These are phyloP conservation scores for Dasypolia templi DNA, from an alignment of 2,888 invertebrate genomes.

Conservation along the genomic window DNA sequence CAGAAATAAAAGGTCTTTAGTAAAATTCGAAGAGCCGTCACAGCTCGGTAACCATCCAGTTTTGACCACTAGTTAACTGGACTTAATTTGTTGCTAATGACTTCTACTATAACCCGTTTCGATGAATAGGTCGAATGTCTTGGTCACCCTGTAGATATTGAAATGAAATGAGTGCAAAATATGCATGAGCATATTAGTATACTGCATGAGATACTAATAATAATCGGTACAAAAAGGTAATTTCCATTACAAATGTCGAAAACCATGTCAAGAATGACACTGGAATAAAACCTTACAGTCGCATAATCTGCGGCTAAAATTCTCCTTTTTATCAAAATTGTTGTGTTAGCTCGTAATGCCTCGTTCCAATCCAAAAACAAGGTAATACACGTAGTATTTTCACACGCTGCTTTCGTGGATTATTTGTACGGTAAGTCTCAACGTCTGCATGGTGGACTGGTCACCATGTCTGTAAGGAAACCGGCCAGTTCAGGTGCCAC, in stretches of 20 bases:
- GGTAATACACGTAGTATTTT: constrained; percentile 58
- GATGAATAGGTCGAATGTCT: too few species aligned
- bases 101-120: too few species aligned
- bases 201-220: constrained; percentile 1
- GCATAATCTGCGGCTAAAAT: background rate
- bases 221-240: background rate
- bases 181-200: constrained; percentile 5
- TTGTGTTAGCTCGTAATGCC: constrained; percentile 17
- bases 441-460: constrained; percentile 79
- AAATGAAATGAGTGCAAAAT: background rate
- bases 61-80: too few species aligned
- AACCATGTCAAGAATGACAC: background rate
- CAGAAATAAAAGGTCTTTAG: too few species aligned
- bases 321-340: background rate
- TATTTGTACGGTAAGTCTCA: constrained; percentile 82
- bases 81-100: too few species aligned
- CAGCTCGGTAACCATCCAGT: too few species aligned
- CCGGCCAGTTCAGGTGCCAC: constrained; percentile 92
- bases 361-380: constrained; percentile 5
- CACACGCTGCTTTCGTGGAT: constrained; percentile 78
- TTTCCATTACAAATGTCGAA: background rate
- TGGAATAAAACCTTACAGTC: background rate
- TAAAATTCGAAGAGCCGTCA: too few species aligned
- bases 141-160: too few species aligned
- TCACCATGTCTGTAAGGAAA: constrained; percentile 82